Evolutionary conservation across 2,113 vertebrate species (phyloP).

Genomic region (Periophthalmodon schlosseri): DNA sequence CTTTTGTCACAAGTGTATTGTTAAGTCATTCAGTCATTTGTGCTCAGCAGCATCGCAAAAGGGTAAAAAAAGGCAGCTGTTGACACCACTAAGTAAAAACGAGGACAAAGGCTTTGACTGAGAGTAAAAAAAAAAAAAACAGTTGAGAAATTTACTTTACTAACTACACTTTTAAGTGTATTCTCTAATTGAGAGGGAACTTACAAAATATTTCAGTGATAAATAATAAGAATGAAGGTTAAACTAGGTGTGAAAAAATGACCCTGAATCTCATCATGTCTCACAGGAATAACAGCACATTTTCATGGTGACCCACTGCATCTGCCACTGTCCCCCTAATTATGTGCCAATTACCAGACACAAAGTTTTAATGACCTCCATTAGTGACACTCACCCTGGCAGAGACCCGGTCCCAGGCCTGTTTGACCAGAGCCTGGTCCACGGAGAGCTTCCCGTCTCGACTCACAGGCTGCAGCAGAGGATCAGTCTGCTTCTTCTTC

Average conservation of each 20-base stretch:
- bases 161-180: too few relatives aligned
- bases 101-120: neutral
- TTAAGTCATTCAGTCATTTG: neutral
- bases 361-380: neutral
- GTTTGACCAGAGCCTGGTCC: constrained; percentile 94
- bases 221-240: too few relatives aligned
- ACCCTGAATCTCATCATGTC: neutral
- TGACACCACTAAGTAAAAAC: neutral
- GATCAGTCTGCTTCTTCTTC: constrained; percentile 89
- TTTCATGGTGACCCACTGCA: neutral
- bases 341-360: neutral
- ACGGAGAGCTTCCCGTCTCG: constrained; percentile 92
- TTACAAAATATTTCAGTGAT: too few relatives aligned
- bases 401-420: constrained; percentile 91
- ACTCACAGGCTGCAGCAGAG: constrained; percentile 83
- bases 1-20: neutral
- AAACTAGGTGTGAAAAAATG: too few relatives aligned
- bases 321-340: neutral
- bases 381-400: constrained; percentile 79
- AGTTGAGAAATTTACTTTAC: too few relatives aligned
- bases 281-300: neutral
- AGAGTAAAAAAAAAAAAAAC: neutral
- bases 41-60: neutral
- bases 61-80: neutral
- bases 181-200: too few relatives aligned